Percentiles rank a stretch among this genome's conserved stretches.
Conservation (phyloP, 2,797 vertebrate genomes). For the Rhinoraja longicauda region DNA sequence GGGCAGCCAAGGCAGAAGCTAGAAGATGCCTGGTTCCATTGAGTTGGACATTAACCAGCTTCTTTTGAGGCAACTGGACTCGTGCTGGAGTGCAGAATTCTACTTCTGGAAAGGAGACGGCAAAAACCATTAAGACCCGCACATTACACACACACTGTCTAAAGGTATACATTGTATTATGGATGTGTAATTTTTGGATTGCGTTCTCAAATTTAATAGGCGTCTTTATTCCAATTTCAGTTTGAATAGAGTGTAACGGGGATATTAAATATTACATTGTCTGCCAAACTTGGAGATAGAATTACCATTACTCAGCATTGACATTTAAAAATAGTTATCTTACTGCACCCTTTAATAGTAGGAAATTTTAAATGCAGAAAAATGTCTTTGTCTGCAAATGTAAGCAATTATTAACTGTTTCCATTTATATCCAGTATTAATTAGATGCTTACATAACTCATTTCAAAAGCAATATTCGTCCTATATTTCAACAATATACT, state of each 20-base stretch:
- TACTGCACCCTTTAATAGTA: neutral
- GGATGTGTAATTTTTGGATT: neutral
- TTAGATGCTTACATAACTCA: neutral
- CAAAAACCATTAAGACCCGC: neutral
- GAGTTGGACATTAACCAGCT: too few species aligned
- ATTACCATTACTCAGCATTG: neutral
- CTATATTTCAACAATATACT: neutral
- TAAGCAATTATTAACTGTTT: constrained; percentile 7
- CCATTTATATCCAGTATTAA: neutral
- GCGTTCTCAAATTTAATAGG: neutral
- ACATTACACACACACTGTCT: neutral
- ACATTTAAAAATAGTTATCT: neutral
- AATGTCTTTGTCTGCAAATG: neutral
- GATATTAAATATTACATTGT: constrained; percentile 17
- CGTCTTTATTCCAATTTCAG: constrained; percentile 21
- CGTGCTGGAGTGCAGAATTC: too few species aligned
- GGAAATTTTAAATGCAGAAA: constrained; percentile 7
- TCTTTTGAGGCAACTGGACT: too few species aligned
- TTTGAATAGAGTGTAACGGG: neutral
- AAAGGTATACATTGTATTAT: neutral
- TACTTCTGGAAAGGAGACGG: too few species aligned
- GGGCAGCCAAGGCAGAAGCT: too few species aligned
- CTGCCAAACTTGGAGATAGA: neutral
- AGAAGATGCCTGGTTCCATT: too few species aligned
- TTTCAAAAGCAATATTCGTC: constrained; percentile 18